These are phyloP conservation scores for Pemphigus obesinymphae DNA, from an alignment of 1,140 invertebrate genomes.

Conservation along the genomic window DNA sequence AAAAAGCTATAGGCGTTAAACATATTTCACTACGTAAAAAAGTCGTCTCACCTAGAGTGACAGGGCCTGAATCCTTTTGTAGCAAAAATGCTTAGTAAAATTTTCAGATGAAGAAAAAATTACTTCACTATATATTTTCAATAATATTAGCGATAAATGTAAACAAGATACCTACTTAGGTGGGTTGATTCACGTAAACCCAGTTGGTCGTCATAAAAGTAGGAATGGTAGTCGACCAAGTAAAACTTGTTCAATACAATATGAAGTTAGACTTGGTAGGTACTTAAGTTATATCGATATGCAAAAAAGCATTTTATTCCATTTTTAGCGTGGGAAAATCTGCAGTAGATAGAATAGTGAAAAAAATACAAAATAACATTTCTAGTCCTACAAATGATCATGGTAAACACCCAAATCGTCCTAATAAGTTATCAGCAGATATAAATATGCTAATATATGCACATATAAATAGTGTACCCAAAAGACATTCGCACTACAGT, in stretches of 20 bases:
- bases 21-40: slow-evolving; percentile 3
- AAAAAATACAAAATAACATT: not conserved
- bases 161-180: not conserved
- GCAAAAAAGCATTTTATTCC: not conserved
- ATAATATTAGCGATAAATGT: not conserved
- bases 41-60: not conserved
- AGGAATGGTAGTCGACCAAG: not conserved
- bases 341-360: not conserved
- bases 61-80: not conserved
- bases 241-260: not conserved
- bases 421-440: not conserved
- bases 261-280: not conserved
- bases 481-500: slow-evolving; percentile 9
- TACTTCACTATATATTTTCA: not conserved
- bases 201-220: not conserved
- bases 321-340: not conserved
- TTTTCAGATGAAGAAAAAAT: not conserved
- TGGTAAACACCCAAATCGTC: not conserved
- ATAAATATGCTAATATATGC: slow-evolving; percentile 6
- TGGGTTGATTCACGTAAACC: not conserved
- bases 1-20: not conserved
- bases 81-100: not conserved
- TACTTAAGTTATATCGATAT: not conserved
- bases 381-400: not conserved
- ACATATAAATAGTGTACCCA: not conserved